Conservation (phyloP, 2,888 invertebrate species). For the Cerceris rybyensis region DNA sequence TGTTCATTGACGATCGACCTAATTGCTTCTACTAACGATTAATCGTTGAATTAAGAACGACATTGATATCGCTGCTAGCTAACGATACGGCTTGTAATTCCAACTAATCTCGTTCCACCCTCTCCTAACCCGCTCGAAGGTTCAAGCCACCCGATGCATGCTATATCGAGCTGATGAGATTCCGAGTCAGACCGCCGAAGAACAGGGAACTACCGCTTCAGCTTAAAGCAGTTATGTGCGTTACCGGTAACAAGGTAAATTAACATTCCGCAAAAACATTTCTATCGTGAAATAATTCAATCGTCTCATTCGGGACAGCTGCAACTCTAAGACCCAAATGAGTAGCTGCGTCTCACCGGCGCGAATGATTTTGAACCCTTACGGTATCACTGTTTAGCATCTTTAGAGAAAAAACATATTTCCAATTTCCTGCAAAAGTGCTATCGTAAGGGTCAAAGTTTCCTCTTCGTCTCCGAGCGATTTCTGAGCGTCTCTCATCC, state of each 20-base stretch:
- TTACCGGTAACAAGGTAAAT: conserved; percentile 90
- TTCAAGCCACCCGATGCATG: conserved; percentile 99
- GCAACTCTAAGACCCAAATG: no score
- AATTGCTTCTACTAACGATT: background rate
- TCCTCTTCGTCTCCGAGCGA: no score
- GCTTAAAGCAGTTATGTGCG: conserved; percentile 94
- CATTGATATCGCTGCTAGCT: conserved; percentile 3
- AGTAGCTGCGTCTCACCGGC: no score
- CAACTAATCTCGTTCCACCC: conserved; percentile 19
- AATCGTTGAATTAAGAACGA: background rate
- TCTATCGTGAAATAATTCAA: no score
- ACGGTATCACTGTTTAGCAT: no score
- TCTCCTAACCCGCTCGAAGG: conserved; percentile 82
- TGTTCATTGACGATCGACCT: background rate
- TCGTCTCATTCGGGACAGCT: no score
- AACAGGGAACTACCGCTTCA: conserved; percentile 98
- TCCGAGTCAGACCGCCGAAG: conserved; percentile 96
- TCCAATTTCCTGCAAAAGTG: no score
- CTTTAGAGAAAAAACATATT: no score
- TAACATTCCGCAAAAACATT: no score
- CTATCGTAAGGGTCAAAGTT: no score
- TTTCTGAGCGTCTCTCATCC: background rate
- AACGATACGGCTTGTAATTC: background rate
- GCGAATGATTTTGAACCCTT: no score
- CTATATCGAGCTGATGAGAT: conserved; percentile 97